phyloP scores from a whole-genome alignment of 2,797 vertebrate genomes.

The Hapalemur alaotrensis region DNA sequence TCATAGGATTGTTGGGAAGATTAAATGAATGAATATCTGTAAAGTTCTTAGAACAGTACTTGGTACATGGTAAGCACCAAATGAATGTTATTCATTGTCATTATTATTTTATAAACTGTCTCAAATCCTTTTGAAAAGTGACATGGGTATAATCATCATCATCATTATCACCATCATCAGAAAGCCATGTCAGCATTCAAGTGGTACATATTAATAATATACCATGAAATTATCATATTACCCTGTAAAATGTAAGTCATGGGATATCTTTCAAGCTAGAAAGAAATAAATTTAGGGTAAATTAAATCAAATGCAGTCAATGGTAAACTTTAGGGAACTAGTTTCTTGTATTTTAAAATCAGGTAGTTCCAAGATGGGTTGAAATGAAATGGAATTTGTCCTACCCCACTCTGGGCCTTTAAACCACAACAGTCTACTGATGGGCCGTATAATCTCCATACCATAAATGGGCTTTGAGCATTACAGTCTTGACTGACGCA shows the following conservation, averaged over 20 bases:
- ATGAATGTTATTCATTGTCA: not conserved
- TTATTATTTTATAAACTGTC: not conserved
- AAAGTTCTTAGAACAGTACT: not conserved
- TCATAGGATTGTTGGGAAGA: not conserved
- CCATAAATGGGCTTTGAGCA: not conserved
- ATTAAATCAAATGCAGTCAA: not conserved
- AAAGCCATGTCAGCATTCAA: not conserved
- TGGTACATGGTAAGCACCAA: not conserved
- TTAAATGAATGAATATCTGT: not conserved
- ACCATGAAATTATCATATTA: not conserved
- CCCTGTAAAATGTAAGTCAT: not conserved
- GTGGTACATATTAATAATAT: not conserved
- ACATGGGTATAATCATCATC: not conserved
- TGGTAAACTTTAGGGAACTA: not conserved
- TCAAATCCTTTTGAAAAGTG: not conserved
- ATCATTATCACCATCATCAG: not conserved
- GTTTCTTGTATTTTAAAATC: not conserved
- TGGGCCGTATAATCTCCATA: fast-evolving
- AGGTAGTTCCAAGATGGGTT: not conserved
- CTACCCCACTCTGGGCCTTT: not conserved
- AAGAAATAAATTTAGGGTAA: not conserved
- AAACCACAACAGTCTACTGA: not conserved
- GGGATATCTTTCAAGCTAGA: not conserved
- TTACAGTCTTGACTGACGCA: not conserved
- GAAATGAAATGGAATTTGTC: not conserved